Base-by-base conservation (phyloP, 2,797 vertebrate species). In the Bovichtus variegatus region DNA sequence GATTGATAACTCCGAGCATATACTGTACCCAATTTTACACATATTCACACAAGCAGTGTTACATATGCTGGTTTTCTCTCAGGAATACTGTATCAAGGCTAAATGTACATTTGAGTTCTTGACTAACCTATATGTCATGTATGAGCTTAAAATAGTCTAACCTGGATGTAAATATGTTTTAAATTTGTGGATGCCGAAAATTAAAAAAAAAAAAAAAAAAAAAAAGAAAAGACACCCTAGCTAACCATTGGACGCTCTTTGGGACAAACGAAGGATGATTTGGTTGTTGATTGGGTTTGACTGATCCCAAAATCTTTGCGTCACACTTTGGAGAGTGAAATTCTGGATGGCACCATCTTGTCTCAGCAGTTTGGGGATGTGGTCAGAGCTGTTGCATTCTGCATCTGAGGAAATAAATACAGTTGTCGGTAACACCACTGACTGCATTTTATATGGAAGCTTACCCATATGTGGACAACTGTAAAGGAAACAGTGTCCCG, bases 371-470 rank as follows among this genome's bases (percentile, higher is more conserved):
- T 57, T 67, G n/a, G 25, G 50, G n/a, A 36, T 25, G 13, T 44
- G 3, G 1, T 25, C 47, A 1, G 34, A 54, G 51, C 31, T 50
- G 18, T 47, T 44, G 18, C n/a, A 41, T 40, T 70, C 51, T 36
- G 31, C 5, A 36, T 51, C 3, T 21, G 18, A 58, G 16, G 57
- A 71, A 51, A 36, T 46, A 27, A 38, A 55, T 36, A 29, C 25
- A 49, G 34, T 46, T 19, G 9, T 57, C 19, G 64, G 15, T 23
- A 57, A 50, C 15, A n/a, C 13, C 43, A 50, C 36, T 10, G 15
- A 27, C 54, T 60, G 31, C 36, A 40, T 61, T 64, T 57, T 65
- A 19, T 54, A 10, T 41, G n/a, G 47, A 57, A 41, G 64, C 36
- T 54, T 58, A 25, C 5, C 23, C 2, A 6, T 68, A 23, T 36